Percentiles rank a stretch among this genome's conserved stretches.
phyloP scores from a whole-genome alignment of 2,113 vertebrate species.

The Ptilonorhynchus violaceus region DNA sequence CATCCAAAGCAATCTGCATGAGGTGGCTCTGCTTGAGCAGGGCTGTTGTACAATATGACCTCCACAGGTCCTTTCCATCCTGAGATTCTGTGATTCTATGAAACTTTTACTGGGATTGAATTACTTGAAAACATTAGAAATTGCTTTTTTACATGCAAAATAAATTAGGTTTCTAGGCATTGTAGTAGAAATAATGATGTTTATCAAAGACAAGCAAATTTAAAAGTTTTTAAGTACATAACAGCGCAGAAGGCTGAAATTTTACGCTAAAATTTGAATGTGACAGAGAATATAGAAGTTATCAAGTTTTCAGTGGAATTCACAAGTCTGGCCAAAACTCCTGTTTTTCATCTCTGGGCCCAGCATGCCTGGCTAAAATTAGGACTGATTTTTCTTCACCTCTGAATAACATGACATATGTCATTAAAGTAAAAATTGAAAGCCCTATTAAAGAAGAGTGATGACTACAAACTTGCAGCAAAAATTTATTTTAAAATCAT shows the following conservation, averaged over 20 bases:
- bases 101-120: not conserved
- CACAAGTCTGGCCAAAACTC: not conserved
- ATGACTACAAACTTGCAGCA: not conserved
- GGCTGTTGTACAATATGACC: not conserved
- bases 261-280: not conserved
- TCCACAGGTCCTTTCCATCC: not conserved
- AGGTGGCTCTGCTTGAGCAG: not conserved
- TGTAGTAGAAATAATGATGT: not conserved
- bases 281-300: not conserved
- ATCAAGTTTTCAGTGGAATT: slow-evolving; percentile 6
- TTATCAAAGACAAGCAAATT: not conserved
- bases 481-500: not conserved
- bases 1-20: not conserved
- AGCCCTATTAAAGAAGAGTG: not conserved
- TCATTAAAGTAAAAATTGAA: slow-evolving; percentile 10
- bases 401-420: not conserved
- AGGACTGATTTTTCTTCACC: slow-evolving; percentile 13
- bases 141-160: not conserved
- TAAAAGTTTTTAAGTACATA: not conserved
- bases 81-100: not conserved
- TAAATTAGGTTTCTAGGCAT: not conserved
- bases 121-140: not conserved
- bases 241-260: not conserved
- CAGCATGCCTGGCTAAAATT: slow-evolving; percentile 11
- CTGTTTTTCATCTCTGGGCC: not conserved